Evolutionary conservation across 2,888 invertebrate genomes (phyloP), one percentile per base, ranked within the genome.

Genomic region (Caenorhabditis sp.): DNA sequence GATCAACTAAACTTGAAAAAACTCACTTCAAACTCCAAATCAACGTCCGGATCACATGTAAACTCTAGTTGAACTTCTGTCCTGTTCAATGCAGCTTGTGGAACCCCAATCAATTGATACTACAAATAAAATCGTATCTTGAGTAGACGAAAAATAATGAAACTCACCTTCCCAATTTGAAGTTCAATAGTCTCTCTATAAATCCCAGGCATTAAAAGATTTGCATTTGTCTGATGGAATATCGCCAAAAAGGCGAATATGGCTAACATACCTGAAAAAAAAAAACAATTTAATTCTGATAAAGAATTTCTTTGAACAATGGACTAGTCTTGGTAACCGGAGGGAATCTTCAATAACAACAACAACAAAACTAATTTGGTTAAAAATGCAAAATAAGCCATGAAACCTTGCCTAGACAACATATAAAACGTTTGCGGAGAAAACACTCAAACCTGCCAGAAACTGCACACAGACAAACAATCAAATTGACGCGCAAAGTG

Each of bases 81-180:
- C 27, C 78, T 77, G 37, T 85, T 86, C 24, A 85, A 71, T 6
- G 85, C 81, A 1, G 86, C 81, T 67, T 86, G 86, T 26, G 86
- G 84, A 51, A 86, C 83, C 5, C 86, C 86, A 36, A 85, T 74
- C 53, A 82, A 76, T 73, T 86, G 83, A 72, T 79, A 82, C 86
- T 86, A 65, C 1, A 61, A n/a, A 27, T 51, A 37, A 31, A 12
- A 43, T 49, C n/a, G n/a, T n/a, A n/a, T 49, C n/a, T 58, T 62
- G 23, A 31, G 19, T 19, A 68, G 14, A 43, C 17, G 43, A 43
- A n/a, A 57, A 53, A 53, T 1, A 8, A 8, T 37, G 23, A 51
- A 64, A 24, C 10, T 23, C 21, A 79, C 81, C 58, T 77, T 74
- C 65, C 77, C 74, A 14, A 69, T 55, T 57, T 66, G 61, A 19